These are phyloP conservation scores for Gymnobelideus leadbeateri DNA, from an alignment of 2,113 vertebrate genomes.

Conservation along the genomic window DNA sequence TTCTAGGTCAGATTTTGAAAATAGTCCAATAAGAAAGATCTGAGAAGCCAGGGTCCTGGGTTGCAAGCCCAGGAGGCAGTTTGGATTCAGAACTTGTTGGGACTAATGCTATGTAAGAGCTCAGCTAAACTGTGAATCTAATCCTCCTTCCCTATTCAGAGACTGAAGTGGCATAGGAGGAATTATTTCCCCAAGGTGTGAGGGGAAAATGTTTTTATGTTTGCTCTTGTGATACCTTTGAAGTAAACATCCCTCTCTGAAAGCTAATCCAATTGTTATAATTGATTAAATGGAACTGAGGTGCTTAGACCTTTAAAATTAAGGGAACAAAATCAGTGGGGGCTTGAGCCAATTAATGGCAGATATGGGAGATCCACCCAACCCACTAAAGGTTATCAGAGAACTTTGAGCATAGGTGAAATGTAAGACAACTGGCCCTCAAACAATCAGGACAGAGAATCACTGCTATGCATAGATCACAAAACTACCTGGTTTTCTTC, in stretches of 20 bases:
- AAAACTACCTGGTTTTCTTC: neutral
- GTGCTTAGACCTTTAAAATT: neutral
- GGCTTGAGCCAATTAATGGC: neutral
- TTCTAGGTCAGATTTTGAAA: neutral
- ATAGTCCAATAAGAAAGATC: neutral
- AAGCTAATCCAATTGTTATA: neutral
- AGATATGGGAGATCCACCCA: neutral
- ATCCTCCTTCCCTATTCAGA: neutral
- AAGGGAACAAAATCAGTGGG: neutral
- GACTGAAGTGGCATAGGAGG: neutral
- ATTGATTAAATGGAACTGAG: neutral
- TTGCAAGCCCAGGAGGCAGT: neutral
- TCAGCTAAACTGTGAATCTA: neutral
- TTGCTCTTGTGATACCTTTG: neutral
- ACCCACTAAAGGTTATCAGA: neutral
- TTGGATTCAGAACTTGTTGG: neutral
- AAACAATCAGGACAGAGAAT: neutral
- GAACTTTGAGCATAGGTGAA: neutral
- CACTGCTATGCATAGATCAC: neutral
- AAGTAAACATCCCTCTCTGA: neutral
- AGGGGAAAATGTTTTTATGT: neutral
- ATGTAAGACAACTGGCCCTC: neutral
- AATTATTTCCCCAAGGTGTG: neutral
- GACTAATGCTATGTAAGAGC: neutral
- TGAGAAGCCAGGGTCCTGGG: neutral